These are phyloP conservation scores for Chesias legatella DNA, from an alignment of 2,888 invertebrate species.

Conservation along the genomic window DNA sequence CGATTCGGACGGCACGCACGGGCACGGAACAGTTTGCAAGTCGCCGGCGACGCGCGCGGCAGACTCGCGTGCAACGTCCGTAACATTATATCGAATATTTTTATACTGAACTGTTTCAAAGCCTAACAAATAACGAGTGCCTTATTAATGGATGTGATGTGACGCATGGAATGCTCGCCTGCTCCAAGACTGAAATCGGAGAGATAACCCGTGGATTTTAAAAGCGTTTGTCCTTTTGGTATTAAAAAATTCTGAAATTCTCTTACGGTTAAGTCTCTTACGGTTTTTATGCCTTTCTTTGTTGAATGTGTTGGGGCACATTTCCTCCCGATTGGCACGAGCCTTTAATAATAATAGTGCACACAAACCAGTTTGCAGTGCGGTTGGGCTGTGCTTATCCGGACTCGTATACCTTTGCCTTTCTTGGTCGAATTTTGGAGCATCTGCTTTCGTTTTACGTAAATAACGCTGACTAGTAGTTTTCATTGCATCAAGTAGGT, in stretches of 20 bases:
- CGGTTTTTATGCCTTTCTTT: slow-evolving; percentile 52
- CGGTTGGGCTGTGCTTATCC: slow-evolving; percentile 72
- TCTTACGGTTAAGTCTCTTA: slow-evolving; percentile 49
- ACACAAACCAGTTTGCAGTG: slow-evolving; percentile 77
- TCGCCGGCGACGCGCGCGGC: slow-evolving; percentile 75
- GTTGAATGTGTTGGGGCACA: slow-evolving; percentile 62
- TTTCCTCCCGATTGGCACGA: slow-evolving; percentile 74
- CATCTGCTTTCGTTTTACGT: slow-evolving; percentile 31
- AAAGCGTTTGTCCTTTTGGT: slow-evolving; percentile 74
- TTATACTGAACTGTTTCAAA: slow-evolving; percentile 57
- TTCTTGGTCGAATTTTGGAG: slow-evolving; percentile 59
- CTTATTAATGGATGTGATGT: slow-evolving; percentile 75
- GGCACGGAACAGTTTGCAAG: slow-evolving; percentile 76
- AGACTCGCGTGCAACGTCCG: slow-evolving; percentile 65
- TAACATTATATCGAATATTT: slow-evolving; percentile 68
- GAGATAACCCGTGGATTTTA: slow-evolving; percentile 62
- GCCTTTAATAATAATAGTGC: slow-evolving; percentile 78
- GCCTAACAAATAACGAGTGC: slow-evolving; percentile 63
- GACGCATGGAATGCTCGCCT: slow-evolving; percentile 67
- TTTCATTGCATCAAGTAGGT: slow-evolving; percentile 5
- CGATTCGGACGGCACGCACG: slow-evolving; percentile 38
- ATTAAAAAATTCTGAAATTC: slow-evolving; percentile 57
- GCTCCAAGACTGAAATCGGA: slow-evolving; percentile 48
- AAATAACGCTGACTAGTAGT: slow-evolving; percentile 8
- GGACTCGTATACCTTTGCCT: slow-evolving; percentile 69